Evolutionary conservation across 2,888 invertebrate species (phyloP).

Genomic region (Watsonalla cultraria): DNA sequence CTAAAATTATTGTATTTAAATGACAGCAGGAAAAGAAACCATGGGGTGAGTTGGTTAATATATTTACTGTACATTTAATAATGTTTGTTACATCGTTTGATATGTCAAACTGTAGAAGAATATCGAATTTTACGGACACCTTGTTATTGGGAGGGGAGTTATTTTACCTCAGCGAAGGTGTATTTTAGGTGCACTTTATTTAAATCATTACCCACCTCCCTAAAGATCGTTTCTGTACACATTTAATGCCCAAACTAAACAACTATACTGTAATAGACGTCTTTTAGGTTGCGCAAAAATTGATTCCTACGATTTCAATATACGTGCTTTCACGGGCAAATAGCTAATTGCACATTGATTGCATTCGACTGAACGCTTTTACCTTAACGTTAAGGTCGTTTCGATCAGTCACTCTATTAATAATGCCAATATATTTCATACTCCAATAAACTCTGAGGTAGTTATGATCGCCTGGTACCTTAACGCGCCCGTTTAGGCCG

Average conservation of each 20-base stretch:
- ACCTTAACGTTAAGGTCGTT: slow-evolving; percentile 54
- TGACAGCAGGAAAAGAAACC: slow-evolving; percentile 89
- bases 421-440: slow-evolving; percentile 38
- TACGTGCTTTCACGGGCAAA: slow-evolving; percentile 34
- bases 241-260: neutral
- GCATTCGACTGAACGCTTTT: slow-evolving; percentile 61
- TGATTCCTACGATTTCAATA: slow-evolving; percentile 9
- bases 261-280: neutral
- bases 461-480: slow-evolving; percentile 18
- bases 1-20: slow-evolving; percentile 75
- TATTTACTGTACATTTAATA: slow-evolving; percentile 15
- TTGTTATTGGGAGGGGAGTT: slow-evolving; percentile 76
- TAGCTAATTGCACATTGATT: slow-evolving; percentile 65
- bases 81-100: slow-evolving; percentile 3
- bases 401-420: slow-evolving; percentile 54
- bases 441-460: slow-evolving; percentile 28
- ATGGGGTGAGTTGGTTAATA: slow-evolving; percentile 83
- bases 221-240: slow-evolving; percentile 1
- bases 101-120: slow-evolving; percentile 18
- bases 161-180: slow-evolving; percentile 70
- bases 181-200: slow-evolving; percentile 55
- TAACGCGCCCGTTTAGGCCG: slow-evolving; percentile 14
- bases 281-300: neutral
- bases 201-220: slow-evolving; percentile 14
- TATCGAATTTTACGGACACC: slow-evolving; percentile 48